Base-by-base conservation (phyloP, 2,113 vertebrate species). In the Orientallactaga bullata region DNA sequence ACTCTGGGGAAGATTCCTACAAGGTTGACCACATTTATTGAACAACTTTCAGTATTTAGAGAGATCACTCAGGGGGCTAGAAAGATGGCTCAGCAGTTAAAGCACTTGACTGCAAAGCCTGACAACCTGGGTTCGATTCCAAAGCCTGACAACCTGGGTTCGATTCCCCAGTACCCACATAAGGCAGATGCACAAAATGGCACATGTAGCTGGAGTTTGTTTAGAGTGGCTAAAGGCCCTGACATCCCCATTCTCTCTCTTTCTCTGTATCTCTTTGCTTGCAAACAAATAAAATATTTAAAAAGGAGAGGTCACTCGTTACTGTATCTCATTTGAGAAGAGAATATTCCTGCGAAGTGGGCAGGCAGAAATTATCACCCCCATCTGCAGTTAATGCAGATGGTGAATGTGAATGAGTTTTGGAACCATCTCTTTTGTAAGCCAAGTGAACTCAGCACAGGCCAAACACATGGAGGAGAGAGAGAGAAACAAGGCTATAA, bases 311-410 rank as follows among this genome's bases (percentile, higher is more conserved):
- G 5, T 86, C 23, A 39, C 60, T 69, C 4, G 11, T 47, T 72
- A 30, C 47, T 69, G 83, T 63, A 66, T 89, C 39, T 94, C 42
- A 77, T 83, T 77, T 55, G 79, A 93, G 30, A 60, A 81, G 83
- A 86, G 32, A 88, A 77, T 68, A 74, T 85, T 90, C 65, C 69
- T 71, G 3, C 65, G 74, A 88, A 83, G 58, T 47, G 30, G 58
- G 39, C 35, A 35, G 47, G 21, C 21, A 79, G 32, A 47, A 37
- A n/a, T 82, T 78, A 89, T 77, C 81, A 82, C 77, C 85, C 66
- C 85, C 66, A 72, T 95, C 90, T 96, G n/a, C n/a, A n/a, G n/a
- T n/a, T n/a, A n/a, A n/a, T 91, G 88, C 15, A 93, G 95, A 42
- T 76, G 78, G 90, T 88, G 88, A 85, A 91, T 66, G 55, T 32